These are phyloP conservation scores for Drosophila sordidula DNA, from an alignment of 2,888 invertebrate genomes.

Conservation along the genomic window DNA sequence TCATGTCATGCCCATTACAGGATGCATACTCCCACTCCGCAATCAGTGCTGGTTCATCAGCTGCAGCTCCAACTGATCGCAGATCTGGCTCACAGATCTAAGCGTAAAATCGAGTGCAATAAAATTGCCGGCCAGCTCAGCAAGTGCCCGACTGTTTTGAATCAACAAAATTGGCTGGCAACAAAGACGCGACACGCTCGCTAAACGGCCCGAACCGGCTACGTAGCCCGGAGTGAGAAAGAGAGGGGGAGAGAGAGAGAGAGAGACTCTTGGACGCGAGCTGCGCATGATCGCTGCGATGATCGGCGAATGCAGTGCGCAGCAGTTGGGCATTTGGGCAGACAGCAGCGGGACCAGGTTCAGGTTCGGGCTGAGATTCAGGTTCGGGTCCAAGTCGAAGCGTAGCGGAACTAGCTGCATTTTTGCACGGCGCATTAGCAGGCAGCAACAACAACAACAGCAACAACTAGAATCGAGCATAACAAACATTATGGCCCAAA, in stretches of 20 bases:
- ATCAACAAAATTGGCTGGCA: slow-evolving; percentile 47
- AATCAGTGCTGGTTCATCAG: slow-evolving; percentile 11
- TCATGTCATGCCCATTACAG: slow-evolving; percentile 71
- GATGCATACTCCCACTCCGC: slow-evolving; percentile 15
- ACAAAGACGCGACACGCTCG: slow-evolving; percentile 65
- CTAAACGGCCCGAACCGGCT: slow-evolving; percentile 10
- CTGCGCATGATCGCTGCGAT: slow-evolving; percentile 67
- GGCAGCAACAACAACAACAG: slow-evolving; percentile 35
- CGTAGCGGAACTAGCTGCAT: slow-evolving; percentile 47
- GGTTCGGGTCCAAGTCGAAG: background rate
- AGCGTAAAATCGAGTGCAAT: slow-evolving; percentile 80
- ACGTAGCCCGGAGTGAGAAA: background rate
- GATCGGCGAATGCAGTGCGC: slow-evolving; percentile 51
- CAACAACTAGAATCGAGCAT: slow-evolving; percentile 43
- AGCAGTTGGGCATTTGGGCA: slow-evolving; percentile 24
- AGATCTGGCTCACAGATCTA: slow-evolving; percentile 30
- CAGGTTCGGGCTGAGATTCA: slow-evolving; percentile 9
- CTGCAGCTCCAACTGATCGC: slow-evolving; percentile 35
- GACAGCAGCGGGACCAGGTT: slow-evolving; percentile 14
- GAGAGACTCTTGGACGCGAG: slow-evolving; percentile 54
- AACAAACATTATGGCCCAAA: slow-evolving; percentile 56
- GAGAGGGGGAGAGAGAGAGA: background rate
- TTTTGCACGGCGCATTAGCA: slow-evolving; percentile 69
- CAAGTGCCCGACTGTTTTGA: slow-evolving; percentile 66
- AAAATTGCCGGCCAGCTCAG: slow-evolving; percentile 58